Base-by-base conservation (phyloP, 2,113 vertebrate genomes). In the Entosphenus tridentatus region DNA sequence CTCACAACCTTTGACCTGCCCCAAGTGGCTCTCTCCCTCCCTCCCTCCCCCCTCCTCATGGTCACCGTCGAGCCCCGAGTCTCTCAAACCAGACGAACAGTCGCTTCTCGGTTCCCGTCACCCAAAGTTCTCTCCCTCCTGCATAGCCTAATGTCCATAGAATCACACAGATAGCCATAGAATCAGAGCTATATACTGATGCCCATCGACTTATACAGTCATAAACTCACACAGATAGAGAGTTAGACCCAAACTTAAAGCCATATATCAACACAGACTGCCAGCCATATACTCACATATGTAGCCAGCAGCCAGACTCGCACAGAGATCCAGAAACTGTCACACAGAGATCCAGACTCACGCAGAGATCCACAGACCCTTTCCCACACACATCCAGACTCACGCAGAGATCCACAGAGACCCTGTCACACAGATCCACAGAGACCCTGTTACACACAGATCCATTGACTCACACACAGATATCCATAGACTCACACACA, bases 401-500 rank as follows among this genome's bases (percentile, higher is more conserved):
- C n/a, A n/a, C n/a, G n/a, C n/a, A 62, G 12, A 16, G 12, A 62
- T 62, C 12, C 58, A 62, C 58, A 62, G 12, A 65, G n/a, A n/a
- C n/a, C n/a, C n/a, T n/a, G n/a, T n/a, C n/a, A n/a, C n/a, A n/a
- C n/a, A n/a, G n/a, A n/a, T n/a, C n/a, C n/a, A n/a, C n/a, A n/a
- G n/a, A n/a, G n/a, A n/a, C n/a, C n/a, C n/a, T n/a, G n/a, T n/a
- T n/a, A n/a, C n/a, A n/a, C n/a, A n/a, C n/a, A n/a, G n/a, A n/a
- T n/a, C n/a, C n/a, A n/a, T n/a, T n/a, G n/a, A n/a, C 59, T n/a
- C 59, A 65, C 59, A 65, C 59, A 65, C 59, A 62, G 12, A 62
- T 2, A 62, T 62, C 12, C 12, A 62, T 62, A 62, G 12, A 62
- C 16, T 13, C 16, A 62, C 16, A 62, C 16, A 62, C 12, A 62